These are phyloP conservation scores for Pseudomyrmex pallidus DNA, from an alignment of 1,140 invertebrate genomes.

Conservation along the genomic window DNA sequence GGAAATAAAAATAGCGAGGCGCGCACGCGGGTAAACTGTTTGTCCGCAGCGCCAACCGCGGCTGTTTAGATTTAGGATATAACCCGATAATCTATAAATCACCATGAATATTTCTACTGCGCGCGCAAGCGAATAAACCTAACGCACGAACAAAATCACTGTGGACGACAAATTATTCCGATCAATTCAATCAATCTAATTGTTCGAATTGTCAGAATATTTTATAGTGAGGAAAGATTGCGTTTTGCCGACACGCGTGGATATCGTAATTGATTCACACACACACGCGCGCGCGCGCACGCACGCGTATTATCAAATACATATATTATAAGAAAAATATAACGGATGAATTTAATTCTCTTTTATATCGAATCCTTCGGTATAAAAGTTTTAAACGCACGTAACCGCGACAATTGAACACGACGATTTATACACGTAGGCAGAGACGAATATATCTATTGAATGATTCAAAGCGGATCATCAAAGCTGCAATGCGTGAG, in stretches of 20 bases:
- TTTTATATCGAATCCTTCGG: neutral
- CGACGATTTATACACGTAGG: slow-evolving; percentile 32
- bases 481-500: slow-evolving; percentile 52
- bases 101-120: slow-evolving; percentile 46
- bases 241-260: too few relatives aligned
- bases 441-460: slow-evolving; percentile 39
- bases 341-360: neutral
- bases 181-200: slow-evolving; percentile 17
- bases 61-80: slow-evolving; percentile 44
- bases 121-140: slow-evolving; percentile 28
- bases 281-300: too few relatives aligned
- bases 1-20: slow-evolving; percentile 38
- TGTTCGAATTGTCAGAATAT: neutral
- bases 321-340: neutral
- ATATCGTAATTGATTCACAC: too few relatives aligned
- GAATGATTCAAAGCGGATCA: slow-evolving; percentile 42
- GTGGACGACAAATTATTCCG: slow-evolving; percentile 30
- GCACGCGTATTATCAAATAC: neutral
- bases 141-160: slow-evolving; percentile 43
- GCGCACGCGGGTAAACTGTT: slow-evolving; percentile 35
- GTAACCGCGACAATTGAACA: neutral
- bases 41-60: slow-evolving; percentile 33
- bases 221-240: neutral
- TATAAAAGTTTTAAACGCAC: neutral
- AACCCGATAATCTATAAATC: slow-evolving; percentile 53